These are phyloP conservation scores for Epirrita christyi DNA, from an alignment of 2,888 invertebrate species.

Conservation along the genomic window DNA sequence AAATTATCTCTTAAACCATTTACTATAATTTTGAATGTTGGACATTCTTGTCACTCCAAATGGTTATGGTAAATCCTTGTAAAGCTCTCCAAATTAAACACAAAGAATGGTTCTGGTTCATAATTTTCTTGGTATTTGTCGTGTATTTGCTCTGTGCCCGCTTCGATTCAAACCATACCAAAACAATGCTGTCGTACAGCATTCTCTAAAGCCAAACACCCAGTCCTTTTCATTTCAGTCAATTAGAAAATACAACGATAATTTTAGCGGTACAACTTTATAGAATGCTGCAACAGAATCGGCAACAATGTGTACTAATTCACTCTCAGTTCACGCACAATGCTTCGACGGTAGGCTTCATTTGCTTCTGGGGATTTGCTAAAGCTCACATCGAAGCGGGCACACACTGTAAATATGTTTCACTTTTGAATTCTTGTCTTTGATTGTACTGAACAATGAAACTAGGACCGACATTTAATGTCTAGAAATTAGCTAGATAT, in stretches of 20 bases:
- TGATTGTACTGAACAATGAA: neutral
- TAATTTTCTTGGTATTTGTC: conserved; percentile 1
- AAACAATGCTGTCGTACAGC: too few relatives aligned
- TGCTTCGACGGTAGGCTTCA: neutral
- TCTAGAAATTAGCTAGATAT: too few relatives aligned
- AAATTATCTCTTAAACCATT: too few relatives aligned
- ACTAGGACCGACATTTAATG: neutral
- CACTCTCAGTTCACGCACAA: neutral
- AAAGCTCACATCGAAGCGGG: conserved; percentile 8
- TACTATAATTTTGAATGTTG: too few relatives aligned
- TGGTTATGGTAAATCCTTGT: too few relatives aligned
- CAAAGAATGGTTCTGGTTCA: conserved; percentile 1
- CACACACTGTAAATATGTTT: conserved; percentile 1
- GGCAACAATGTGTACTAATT: neutral
- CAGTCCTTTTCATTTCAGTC: neutral
- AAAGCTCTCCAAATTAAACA: too few relatives aligned
- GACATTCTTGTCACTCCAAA: neutral
- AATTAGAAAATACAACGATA: neutral
- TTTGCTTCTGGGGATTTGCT: conserved; percentile 11
- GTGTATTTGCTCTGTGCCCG: conserved; percentile 4
- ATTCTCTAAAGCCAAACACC: too few relatives aligned
- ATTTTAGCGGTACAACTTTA: neutral
- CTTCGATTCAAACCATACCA: conserved; percentile 13
- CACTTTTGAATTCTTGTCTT: neutral
- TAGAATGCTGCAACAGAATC: neutral